Evolutionary conservation across 2,888 invertebrate species (phyloP), one percentile per base, ranked within the genome.

Genomic region (Villa cingulata): DNA sequence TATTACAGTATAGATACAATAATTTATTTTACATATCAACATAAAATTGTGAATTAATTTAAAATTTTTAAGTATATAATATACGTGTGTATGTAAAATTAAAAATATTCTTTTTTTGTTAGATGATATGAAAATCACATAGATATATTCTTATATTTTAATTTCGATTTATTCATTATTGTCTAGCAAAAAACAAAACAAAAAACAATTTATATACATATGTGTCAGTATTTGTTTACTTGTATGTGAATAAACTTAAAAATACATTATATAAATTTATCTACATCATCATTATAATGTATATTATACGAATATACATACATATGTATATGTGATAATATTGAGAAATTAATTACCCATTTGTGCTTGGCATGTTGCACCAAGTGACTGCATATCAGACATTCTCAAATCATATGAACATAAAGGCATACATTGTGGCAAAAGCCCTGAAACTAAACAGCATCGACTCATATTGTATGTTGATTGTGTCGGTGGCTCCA

Each of bases 361-460:
- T 66, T 86, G 85, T 48, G 77, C 75, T n/a, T 80, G 77, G 61
- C 87, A 88, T 3, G 81, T 74, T 4, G 80, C 77, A 7, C 84
- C 85, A 49, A 88, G 63, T 38, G 75, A 72, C 59, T 84, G 76
- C 51, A 88, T 74, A 62, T 87, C 86, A 4, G 81, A 79, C 80
- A 89, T 83, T 59, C 80, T 83, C 43, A 86, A 86, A 62, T 86
- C 81, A 64, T 86, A 88, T 0, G 83, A 78, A 59, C 88, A 89
- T 14, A 89, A 73, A 1, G 86, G 84, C 70, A 83, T 74, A 62
- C 86, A 87, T 50, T 68, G 66, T 7, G 68, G 65, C 53, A 66
- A 46, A 29, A 70, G 53, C 15, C 81, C 80, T 6, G 83, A 83
- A 3, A 77, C 72, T 29, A 79, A 75, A 63, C 88, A 89, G 62